Percentiles rank a stretch among this genome's conserved stretches.
These are phyloP conservation scores for Danio jaintianensis DNA, from an alignment of 2,797 vertebrate species.

Conservation along the genomic window DNA sequence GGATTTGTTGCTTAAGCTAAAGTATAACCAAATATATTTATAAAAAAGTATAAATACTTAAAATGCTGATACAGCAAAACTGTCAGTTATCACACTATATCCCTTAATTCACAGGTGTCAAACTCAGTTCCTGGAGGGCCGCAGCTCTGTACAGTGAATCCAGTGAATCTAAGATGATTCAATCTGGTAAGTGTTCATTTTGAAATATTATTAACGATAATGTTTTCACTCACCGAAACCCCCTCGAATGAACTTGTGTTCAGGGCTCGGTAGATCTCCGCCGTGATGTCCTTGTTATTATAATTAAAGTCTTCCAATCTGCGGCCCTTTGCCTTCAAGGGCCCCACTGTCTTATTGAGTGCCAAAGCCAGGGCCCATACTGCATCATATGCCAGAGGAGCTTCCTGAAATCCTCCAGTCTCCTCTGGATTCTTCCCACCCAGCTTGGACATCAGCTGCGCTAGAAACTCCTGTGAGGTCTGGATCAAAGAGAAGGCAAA, in stretches of 20 bases:
- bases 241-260: slow-evolving; percentile 97
- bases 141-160: no score
- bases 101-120: no score
- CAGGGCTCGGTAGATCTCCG: slow-evolving; percentile 94
- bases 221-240: slow-evolving; percentile 83
- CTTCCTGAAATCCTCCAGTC: slow-evolving; percentile 94
- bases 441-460: slow-evolving; percentile 88
- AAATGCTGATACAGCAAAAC: no score
- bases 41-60: no score
- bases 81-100: no score
- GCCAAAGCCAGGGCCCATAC: slow-evolving; percentile 94
- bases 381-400: slow-evolving; percentile 92
- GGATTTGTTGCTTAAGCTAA: no score
- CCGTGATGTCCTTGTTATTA: slow-evolving; percentile 93
- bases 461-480: slow-evolving; percentile 94
- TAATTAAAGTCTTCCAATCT: slow-evolving; percentile 96
- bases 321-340: slow-evolving; percentile 84
- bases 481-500: slow-evolving; percentile 62
- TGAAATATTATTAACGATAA: not conserved
- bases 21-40: no score
- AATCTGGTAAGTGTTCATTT: not conserved
- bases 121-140: no score
- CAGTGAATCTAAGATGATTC: no score
- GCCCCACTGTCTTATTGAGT: slow-evolving; percentile 91
- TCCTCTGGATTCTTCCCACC: slow-evolving; percentile 91